phyloP scores from a whole-genome alignment of 2,797 vertebrate genomes.

The Aviceda cuculoides region DNA sequence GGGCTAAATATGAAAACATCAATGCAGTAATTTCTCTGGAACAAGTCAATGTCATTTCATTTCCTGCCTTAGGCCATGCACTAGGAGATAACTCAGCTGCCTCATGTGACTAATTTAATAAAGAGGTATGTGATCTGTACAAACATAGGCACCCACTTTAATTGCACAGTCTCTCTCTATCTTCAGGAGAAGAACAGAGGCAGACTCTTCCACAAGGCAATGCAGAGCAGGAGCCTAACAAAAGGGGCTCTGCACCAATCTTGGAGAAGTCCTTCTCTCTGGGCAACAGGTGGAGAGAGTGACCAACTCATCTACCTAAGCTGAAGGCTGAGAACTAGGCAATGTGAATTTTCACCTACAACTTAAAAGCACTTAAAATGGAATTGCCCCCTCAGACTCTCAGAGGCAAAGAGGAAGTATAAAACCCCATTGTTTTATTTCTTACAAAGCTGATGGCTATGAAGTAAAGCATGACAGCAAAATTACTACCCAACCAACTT shows the following conservation, averaged over 20 bases:
- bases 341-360: background rate
- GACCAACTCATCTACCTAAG: background rate
- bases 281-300: background rate
- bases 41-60: background rate
- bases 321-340: background rate
- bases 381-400: background rate
- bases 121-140: background rate
- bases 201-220: background rate
- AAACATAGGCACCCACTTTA: background rate
- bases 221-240: background rate
- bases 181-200: background rate
- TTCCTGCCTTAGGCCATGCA: background rate
- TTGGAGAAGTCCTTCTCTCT: background rate
- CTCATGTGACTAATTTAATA: background rate
- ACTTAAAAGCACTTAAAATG: background rate
- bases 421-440: background rate
- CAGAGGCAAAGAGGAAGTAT: background rate
- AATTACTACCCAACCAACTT: background rate
- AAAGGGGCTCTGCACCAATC: background rate
- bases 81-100: background rate
- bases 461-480: background rate
- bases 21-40: background rate
- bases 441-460: background rate
- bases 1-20: background rate
- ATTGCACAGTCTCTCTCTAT: background rate